Evolutionary conservation across 2,113 vertebrate species (phyloP).

Genomic region (Cyphomyrus plagiostoma): DNA sequence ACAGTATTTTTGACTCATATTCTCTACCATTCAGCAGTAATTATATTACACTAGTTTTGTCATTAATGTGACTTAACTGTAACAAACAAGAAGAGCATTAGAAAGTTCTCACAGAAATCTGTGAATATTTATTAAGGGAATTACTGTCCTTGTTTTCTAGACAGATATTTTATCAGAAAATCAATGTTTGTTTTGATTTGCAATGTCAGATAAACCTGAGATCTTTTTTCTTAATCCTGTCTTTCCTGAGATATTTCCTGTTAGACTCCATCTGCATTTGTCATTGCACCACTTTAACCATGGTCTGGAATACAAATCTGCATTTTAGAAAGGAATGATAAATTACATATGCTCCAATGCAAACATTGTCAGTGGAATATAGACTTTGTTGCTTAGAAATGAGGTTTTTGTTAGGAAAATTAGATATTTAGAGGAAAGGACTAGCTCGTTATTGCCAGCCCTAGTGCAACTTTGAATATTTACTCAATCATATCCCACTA

Average conservation of each 20-base stretch:
- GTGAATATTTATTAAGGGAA: neutral
- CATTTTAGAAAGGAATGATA: constrained; percentile 24
- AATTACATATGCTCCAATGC: constrained; percentile 2
- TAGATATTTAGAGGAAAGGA: neutral
- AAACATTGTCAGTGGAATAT: neutral
- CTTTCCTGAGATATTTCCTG: constrained; percentile 34
- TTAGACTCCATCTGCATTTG: constrained; percentile 49
- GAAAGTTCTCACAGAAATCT: neutral
- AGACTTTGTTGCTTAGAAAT: neutral
- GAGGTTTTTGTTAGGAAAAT: neutral
- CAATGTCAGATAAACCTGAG: neutral
- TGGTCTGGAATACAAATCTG: constrained; percentile 55
- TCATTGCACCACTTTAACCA: constrained; percentile 48
- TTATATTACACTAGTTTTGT: neutral
- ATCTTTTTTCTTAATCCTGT: constrained; percentile 3
- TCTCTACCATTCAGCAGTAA: neutral
- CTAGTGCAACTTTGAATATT: neutral
- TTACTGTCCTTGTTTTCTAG: neutral
- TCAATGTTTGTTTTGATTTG: neutral
- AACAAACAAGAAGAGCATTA: neutral
- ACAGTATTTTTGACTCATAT: neutral
- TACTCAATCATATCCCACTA: neutral
- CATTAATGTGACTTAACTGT: neutral
- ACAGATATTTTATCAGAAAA: neutral
- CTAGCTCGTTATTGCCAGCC: neutral